These are phyloP conservation scores for Ornithoptera alexandrae DNA, from an alignment of 2,888 invertebrate genomes.

Conservation along the genomic window DNA sequence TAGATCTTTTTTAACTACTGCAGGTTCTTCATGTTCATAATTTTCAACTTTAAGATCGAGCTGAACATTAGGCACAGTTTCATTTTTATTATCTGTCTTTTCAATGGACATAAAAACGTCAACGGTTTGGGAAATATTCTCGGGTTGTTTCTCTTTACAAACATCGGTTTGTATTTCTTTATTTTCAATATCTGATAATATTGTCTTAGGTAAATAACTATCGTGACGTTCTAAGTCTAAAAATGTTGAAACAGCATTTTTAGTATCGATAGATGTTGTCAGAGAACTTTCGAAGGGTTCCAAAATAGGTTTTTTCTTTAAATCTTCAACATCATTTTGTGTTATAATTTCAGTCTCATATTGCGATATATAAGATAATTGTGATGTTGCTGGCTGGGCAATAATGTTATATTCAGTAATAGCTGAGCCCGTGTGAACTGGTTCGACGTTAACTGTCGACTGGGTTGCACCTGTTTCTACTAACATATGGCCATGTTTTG, in stretches of 20 bases:
- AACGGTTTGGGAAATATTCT: slow-evolving; percentile 49
- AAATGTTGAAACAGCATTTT: slow-evolving; percentile 49
- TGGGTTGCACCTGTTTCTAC: slow-evolving; percentile 44
- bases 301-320: too few species aligned
- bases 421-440: slow-evolving; percentile 47
- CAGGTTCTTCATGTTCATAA: slow-evolving; percentile 47
- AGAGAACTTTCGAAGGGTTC: too few species aligned
- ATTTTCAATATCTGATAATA: slow-evolving; percentile 5
- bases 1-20: slow-evolving; percentile 62
- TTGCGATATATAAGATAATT: slow-evolving; percentile 53
- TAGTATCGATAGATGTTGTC: slow-evolving; percentile 31
- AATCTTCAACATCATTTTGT: slow-evolving; percentile 31
- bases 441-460: slow-evolving; percentile 47
- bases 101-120: slow-evolving; percentile 63
- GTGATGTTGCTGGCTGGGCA: slow-evolving; percentile 39
- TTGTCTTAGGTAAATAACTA: slow-evolving; percentile 44
- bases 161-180: slow-evolving; percentile 22
- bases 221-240: slow-evolving; percentile 62
- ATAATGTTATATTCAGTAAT: slow-evolving; percentile 49
- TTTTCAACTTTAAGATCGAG: slow-evolving; percentile 61
- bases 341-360: slow-evolving; percentile 50
- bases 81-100: slow-evolving; percentile 47
- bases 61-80: slow-evolving; percentile 55
- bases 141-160: slow-evolving; percentile 18
- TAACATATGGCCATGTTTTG: slow-evolving; percentile 37